Base-by-base conservation (phyloP, 2,797 vertebrate genomes). In the Galagoides demidoff region DNA sequence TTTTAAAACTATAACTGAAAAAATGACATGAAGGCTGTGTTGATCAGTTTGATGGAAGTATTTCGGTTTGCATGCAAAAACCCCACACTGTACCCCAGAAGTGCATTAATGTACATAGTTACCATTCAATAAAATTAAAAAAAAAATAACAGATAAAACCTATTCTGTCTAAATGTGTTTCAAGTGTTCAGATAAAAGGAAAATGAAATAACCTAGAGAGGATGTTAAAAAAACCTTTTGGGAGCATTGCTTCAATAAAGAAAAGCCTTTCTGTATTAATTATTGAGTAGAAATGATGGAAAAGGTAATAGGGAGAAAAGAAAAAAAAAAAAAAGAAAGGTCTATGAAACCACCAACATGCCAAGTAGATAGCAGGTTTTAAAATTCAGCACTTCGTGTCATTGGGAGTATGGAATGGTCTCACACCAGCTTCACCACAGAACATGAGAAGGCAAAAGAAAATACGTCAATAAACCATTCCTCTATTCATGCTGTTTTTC, bases 191-290 rank as follows among this genome's bases (percentile, higher is more conserved):
- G 93, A 95, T 95, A 91, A 95, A 97, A 96, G 61, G 59, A 61
- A 93, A 90, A 73, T 74, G 73, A 92, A 96, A 55, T 74, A 74
- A 95, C n/a, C 90, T 61, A 43, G 31, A 87, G 37, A 96, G 84
- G 45, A 92, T 19, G 39, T 85, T 45, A 34, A 83, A 82, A 83
- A 82, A 92, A 71, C 34, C 92, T 92, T 94, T 37, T 39, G 84
- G 92, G 89, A 96, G 25, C 76, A 63, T 34, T 66, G 39, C 81
- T 93, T 77, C 84, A 89, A 70, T 82, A 93, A 61, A 95, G 70
- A 92, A 96, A 91, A 93, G 71, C 29, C 90, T 93, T 89, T 92
- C 71, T 1, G 66, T 93, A 92, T 94, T 96, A 97, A 96, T 94
- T 94, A 95, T 83, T 89, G 96, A 93, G 39, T 25, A 85, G 93